Evolutionary conservation across 2,888 invertebrate genomes (phyloP), one percentile per base, ranked within the genome.

Genomic region (Drosophila anceps): DNA sequence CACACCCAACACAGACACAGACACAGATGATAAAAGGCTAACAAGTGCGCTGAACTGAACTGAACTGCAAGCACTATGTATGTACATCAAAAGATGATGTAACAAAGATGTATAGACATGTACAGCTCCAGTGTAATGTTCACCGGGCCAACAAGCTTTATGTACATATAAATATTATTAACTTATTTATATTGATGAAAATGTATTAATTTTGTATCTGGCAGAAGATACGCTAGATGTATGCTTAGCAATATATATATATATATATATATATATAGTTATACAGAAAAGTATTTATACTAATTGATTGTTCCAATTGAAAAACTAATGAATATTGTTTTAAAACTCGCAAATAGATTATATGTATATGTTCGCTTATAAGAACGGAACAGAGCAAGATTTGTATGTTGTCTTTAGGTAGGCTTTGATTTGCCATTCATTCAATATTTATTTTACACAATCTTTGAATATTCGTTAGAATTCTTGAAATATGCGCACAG

Each of bases 91-190:
- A 29, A 27, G 27, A 35, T 41, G 48, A 51, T 67, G 37, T 57
- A 53, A 33, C 18, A 8, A 24, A n/a, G 33, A 55, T 27, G 27
- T 15, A 54, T 43, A 51, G 33, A 43, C 24, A 55, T 39, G 48
- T 73, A 53, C 35, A 44, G 60, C 57, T 75, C 69, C 54, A 54
- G 62, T 50, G 48, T 35, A 18, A 46, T 67, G 44, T 62, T 64
- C 37, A 62, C 69, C 46, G 64, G 61, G 73, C 65, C 46, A 61
- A 63, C 27, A 53, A 79, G 87, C 87, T 83, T 83, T 83, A 83
- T 83, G 83, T 83, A 83, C 50, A 83, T 86, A 85, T 48, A 58
- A 41, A 51, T 20, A 50, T 31, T 63, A 54, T 65, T 63, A 73
- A 73, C 35, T 58, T 74, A 73, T 48, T 46, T 48, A 24, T 65